Conservation (phyloP, 2,888 invertebrate genomes). For the Oxytorus armatus region DNA sequence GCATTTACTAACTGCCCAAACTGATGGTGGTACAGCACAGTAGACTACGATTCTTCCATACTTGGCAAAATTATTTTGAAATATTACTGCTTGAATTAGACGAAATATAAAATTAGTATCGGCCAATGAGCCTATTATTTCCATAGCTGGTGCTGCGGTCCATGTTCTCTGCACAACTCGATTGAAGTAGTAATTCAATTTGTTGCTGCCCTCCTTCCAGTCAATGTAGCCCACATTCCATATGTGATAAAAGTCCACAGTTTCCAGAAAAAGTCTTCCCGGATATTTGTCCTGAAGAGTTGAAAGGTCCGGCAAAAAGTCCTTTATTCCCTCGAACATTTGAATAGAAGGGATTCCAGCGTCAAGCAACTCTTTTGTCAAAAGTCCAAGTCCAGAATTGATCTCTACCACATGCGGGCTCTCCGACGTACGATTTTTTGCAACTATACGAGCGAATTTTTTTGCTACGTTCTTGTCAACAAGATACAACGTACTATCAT, state of each 20-base stretch:
- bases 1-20: slow-evolving; percentile 86
- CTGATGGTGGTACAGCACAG: slow-evolving; percentile 86
- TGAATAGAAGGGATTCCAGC: slow-evolving; percentile 85
- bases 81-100: slow-evolving; percentile 87
- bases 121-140: slow-evolving; percentile 87
- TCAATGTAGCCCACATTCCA: slow-evolving; percentile 87
- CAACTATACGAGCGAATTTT: slow-evolving; percentile 82
- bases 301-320: slow-evolving; percentile 85
- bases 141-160: slow-evolving; percentile 85
- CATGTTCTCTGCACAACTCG: slow-evolving; percentile 85
- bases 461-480: slow-evolving; percentile 84
- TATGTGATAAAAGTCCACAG: slow-evolving; percentile 87
- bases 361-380: slow-evolving; percentile 87
- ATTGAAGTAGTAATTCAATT: slow-evolving; percentile 86
- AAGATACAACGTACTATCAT: slow-evolving; percentile 84
- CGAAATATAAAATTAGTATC: slow-evolving; percentile 87
- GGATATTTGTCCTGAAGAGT: slow-evolving; percentile 84
- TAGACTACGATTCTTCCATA: slow-evolving; percentile 88
- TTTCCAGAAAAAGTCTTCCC: slow-evolving; percentile 84
- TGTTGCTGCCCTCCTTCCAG: slow-evolving; percentile 86
- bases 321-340: slow-evolving; percentile 86
- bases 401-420: slow-evolving; percentile 87
- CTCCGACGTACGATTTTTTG: slow-evolving; percentile 79
- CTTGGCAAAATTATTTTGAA: slow-evolving; percentile 86
- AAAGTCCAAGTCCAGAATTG: slow-evolving; percentile 89